Evolutionary conservation across 2,888 invertebrate species (phyloP), one percentile per base, ranked within the genome.

Genomic region (Trachelus iudaicus): DNA sequence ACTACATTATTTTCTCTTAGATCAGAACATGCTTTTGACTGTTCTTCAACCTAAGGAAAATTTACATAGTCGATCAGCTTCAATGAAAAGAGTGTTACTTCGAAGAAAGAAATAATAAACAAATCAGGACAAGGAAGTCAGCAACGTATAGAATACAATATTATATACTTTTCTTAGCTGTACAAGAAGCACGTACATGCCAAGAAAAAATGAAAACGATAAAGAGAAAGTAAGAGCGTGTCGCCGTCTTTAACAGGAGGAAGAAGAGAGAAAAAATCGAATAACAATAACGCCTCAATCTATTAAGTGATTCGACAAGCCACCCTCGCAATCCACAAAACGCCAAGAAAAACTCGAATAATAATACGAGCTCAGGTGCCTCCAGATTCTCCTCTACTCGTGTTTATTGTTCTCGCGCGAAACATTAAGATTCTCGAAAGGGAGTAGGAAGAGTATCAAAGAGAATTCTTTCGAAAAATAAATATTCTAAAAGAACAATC

Each of bases 341-440:
- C 34, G 40, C 40, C 34, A 75, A 69, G 69, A 76, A 76, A 76
- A 76, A 76, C 69, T 76, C 74, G 73, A 76, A 73, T 79, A 78
- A 78, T 78, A 79, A 79, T 75, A 3, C 40, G 69, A 75, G 30
- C 37, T 69, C 83, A 79, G 80, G 82, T 83, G 83, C 37, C 74
- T 71, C 35, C 56, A 74, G n/a, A n/a, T 74, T 34, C 75, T 34
- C 71, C 34, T 73, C 33, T 33, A 68, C 33, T 37, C 68, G 31
- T 56, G 34, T 76, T 71, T 40, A 68, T 69, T 77, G 34, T 73
- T 75, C 74, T 75, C 71, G 56, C 73, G 78, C 81, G 56, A 56
- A 56, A 23, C 56, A 56, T 56, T 56, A 56, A 56, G 56, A 56
- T 23, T 76, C 80, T 80, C 77, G 79, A 75, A 80, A 80, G 75